phyloP scores from a whole-genome alignment of 2,113 vertebrate species.

The Candoia aspera region DNA sequence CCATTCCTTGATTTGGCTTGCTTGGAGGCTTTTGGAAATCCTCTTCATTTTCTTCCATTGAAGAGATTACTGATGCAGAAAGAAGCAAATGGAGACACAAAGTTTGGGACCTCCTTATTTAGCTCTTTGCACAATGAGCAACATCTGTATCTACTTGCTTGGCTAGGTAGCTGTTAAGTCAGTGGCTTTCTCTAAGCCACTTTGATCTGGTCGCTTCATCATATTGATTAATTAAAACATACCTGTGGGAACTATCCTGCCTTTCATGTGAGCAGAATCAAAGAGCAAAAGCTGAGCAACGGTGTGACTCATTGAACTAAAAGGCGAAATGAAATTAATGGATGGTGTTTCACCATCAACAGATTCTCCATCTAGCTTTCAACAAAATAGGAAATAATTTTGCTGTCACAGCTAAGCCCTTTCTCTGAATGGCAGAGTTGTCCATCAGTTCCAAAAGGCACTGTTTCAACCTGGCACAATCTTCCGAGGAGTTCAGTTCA shows the following conservation, averaged over 20 bases:
- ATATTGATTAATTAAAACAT: conserved; percentile 38
- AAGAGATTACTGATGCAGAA: conserved; percentile 52
- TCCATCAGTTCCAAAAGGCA: conserved; percentile 1
- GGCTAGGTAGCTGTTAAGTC: conserved; percentile 35
- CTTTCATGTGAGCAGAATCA: not conserved
- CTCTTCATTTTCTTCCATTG: conserved; percentile 30
- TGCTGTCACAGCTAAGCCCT: rapidly evolving
- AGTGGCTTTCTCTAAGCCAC: conserved; percentile 14
- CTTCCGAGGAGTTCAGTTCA: not conserved
- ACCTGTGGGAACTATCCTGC: not conserved
- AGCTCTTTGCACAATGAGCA: conserved; percentile 42
- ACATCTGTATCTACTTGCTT: conserved; percentile 28
- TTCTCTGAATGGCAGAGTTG: not conserved
- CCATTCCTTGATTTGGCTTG: conserved; percentile 63
- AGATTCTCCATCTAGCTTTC: not conserved
- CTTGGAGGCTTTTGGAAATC: conserved; percentile 50
- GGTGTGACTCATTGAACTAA: not conserved
- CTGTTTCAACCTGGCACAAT: not conserved
- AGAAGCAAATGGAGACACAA: conserved; percentile 34
- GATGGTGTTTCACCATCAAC: not conserved
- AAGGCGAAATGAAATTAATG: conserved; percentile 23
- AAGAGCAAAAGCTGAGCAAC: not conserved
- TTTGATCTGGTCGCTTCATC: conserved; percentile 28
- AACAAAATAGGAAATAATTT: conserved; percentile 6
- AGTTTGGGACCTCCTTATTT: conserved; percentile 28